Percentiles rank a stretch among this genome's conserved stretches.
phyloP scores from a whole-genome alignment of 2,797 vertebrate genomes.

The Glossophaga mutica region DNA sequence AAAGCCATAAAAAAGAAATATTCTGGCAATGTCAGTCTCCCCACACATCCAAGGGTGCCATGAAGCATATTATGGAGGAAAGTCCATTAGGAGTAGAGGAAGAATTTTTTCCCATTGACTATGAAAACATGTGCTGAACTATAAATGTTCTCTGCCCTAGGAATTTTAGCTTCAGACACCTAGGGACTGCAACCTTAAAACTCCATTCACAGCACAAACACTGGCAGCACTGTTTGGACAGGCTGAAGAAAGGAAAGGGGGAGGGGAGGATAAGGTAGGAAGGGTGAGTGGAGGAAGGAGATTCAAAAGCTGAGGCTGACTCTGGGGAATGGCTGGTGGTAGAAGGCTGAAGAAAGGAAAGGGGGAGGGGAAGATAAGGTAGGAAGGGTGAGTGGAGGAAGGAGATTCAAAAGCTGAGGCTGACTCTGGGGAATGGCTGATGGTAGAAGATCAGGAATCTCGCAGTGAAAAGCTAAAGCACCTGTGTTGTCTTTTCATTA shows the following conservation, averaged over 20 bases:
- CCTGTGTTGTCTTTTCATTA: not conserved
- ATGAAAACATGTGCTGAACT: constrained; percentile 72
- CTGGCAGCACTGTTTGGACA: not conserved
- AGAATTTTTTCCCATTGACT: constrained; percentile 65
- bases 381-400: not conserved
- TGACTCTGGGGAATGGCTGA: not conserved
- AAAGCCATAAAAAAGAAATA: constrained; percentile 81
- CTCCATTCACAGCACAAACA: constrained; percentile 53
- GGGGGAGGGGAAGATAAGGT: not conserved
- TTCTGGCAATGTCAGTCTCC: constrained; percentile 72
- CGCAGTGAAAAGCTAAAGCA: not conserved
- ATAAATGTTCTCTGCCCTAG: constrained; percentile 70
- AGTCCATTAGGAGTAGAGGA: constrained; percentile 67
- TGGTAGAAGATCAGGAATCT: not conserved
- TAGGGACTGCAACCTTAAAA: constrained; percentile 63
- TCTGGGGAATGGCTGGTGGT: not conserved
- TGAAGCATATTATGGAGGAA: constrained; percentile 72
- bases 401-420: constrained; percentile 5
- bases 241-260: not conserved
- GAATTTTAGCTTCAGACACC: constrained; percentile 71
- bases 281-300: not conserved
- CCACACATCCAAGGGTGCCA: constrained; percentile 73
- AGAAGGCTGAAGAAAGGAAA: not conserved
- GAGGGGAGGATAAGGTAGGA: not conserved
- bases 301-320: not conserved